phyloP scores from a whole-genome alignment of 1,140 invertebrate genomes.

The Drosophila subpulchrella region DNA sequence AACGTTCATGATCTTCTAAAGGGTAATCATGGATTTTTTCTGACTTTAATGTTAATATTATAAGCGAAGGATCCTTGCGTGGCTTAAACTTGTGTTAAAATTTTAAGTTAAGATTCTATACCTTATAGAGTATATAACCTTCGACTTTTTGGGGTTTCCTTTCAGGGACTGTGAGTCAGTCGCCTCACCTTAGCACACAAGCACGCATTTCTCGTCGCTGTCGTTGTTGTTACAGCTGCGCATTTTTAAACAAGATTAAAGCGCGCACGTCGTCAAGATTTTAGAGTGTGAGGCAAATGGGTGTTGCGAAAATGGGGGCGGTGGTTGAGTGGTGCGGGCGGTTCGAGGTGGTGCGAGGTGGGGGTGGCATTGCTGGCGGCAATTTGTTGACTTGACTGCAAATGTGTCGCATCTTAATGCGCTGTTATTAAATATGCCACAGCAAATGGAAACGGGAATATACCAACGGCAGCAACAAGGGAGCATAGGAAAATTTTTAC shows the following conservation, averaged over 20 bases:
- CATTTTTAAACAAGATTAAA: conserved; percentile 83
- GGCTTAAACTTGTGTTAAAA: not conserved
- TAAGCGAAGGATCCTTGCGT: too few relatives aligned
- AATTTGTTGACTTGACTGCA: conserved; percentile 79
- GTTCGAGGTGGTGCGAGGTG: not conserved
- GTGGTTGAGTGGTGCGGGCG: conserved; percentile 1
- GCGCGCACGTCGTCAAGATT: conserved; percentile 68
- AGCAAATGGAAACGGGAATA: conserved; percentile 38
- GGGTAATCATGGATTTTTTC: too few relatives aligned
- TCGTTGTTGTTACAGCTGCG: conserved; percentile 67
- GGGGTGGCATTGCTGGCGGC: conserved; percentile 60
- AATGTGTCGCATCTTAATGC: conserved; percentile 79
- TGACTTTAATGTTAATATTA: too few relatives aligned
- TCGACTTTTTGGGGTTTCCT: not conserved
- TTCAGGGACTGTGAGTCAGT: conserved; percentile 5
- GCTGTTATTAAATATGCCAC: conserved; percentile 72
- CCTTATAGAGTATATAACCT: not conserved
- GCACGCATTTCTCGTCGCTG: conserved; percentile 29
- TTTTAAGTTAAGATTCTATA: not conserved
- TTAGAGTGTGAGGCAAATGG: conserved; percentile 49
- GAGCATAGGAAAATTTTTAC: conserved; percentile 10
- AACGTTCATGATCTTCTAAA: too few relatives aligned
- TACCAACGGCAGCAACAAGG: conserved; percentile 9
- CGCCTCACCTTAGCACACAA: conserved; percentile 19
- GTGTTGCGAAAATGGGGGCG: conserved; percentile 20